phyloP scores from a whole-genome alignment of 2,888 invertebrate species.

The Drosophila macrospina region DNA sequence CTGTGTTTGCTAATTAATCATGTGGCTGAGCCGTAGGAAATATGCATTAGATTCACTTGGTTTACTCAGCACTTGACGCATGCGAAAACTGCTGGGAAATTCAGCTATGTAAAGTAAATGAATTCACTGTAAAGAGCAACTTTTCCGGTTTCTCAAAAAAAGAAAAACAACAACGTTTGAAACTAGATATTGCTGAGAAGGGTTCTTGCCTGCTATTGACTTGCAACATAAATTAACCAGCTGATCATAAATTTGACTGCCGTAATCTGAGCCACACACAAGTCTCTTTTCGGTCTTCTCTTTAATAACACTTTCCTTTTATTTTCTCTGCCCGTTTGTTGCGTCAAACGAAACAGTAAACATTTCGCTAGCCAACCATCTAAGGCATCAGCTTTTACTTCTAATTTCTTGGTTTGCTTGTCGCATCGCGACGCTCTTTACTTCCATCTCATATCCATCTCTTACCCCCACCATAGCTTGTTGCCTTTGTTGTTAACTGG shows the following conservation, averaged over 20 bases:
- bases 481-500: conserved; percentile 68
- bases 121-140: conserved; percentile 12
- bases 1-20: conserved; percentile 64
- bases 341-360: conserved; percentile 49
- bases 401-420: conserved; percentile 56
- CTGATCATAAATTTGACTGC: conserved; percentile 33
- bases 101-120: conserved; percentile 18
- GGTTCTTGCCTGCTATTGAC: not conserved
- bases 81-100: conserved; percentile 24
- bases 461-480: conserved; percentile 13
- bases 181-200: conserved; percentile 4
- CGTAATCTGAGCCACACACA: conserved; percentile 48
- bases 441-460: not conserved
- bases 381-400: conserved; percentile 44
- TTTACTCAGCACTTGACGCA: conserved; percentile 33
- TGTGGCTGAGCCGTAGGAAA: conserved; percentile 36
- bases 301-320: conserved; percentile 38
- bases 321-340: conserved; percentile 14
- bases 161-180: too few relatives aligned
- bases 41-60: conserved; percentile 55
- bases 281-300: conserved; percentile 5
- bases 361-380: not conserved
- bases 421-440: conserved; percentile 25
- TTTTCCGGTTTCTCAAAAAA: not conserved
- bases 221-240: conserved; percentile 30